These are phyloP conservation scores for Mandrillus leucophaeus DNA, from an alignment of 2,113 vertebrate species.

Conservation along the genomic window DNA sequence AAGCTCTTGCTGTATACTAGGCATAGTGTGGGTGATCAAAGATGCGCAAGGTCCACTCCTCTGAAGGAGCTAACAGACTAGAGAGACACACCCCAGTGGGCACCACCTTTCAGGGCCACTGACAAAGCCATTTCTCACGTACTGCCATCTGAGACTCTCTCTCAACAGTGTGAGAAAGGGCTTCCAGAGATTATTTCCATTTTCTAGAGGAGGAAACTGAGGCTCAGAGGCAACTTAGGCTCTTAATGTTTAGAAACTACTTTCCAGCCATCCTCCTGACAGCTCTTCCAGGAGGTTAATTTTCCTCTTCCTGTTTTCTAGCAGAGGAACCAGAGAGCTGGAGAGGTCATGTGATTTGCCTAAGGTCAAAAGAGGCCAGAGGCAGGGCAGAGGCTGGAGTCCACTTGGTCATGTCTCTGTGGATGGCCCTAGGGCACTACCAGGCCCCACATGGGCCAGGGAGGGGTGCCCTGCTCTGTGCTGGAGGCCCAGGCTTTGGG, in stretches of 20 bases:
- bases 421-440: neutral
- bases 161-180: neutral
- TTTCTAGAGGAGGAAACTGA: constrained; percentile 24
- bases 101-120: neutral
- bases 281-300: neutral
- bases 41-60: neutral
- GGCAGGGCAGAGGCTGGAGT: neutral
- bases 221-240: neutral
- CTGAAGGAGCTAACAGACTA: neutral
- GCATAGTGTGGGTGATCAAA: neutral
- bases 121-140: neutral
- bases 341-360: neutral
- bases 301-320: constrained; percentile 37
- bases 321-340: neutral
- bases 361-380: constrained; percentile 15
- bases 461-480: neutral
- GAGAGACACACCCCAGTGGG: neutral
- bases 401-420: neutral
- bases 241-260: neutral
- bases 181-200: neutral
- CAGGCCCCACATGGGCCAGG: neutral
- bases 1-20: neutral
- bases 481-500: neutral
- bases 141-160: neutral
- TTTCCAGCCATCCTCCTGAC: neutral